Evolutionary conservation across 2,888 invertebrate species (phyloP), one percentile per base, ranked within the genome.

Genomic region (Hydriomena furcata): DNA sequence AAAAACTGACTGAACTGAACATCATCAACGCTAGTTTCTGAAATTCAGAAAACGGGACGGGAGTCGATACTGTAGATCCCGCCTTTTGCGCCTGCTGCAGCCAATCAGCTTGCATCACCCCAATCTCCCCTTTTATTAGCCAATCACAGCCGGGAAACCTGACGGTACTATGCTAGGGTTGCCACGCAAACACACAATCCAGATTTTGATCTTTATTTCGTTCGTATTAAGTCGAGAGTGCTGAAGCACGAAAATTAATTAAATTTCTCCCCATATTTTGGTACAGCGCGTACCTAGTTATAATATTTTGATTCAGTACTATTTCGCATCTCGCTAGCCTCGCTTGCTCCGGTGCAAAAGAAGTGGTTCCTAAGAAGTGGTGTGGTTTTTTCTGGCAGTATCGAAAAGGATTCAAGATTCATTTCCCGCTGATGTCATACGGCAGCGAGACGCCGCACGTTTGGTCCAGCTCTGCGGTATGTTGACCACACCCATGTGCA

Each of bases 371-470:
- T 42, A 43, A 20, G 44, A 61, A 49, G 60, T 64, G 61, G 68
- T 66, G 61, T 55, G 38, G 58, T 76, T 74, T 67, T 20, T 51
- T 63, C 55, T 59, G 35, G 67, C 67, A 61, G 74, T 71, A 69
- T 70, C 71, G 65, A 48, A 75, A 77, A 82, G 71, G 80, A 77
- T 69, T 85, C 90, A 90, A 90, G 76, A 90, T 90, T 90, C 89
- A 89, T 90, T 90, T 90, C 89, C 89, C 89, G 83, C 89, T 89
- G 81, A 91, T 91, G 91, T 90, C 91, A 61, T 88, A 89, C 84
- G 86, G 88, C 62, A 88, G 84, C 73, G 91, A 91, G 78, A 81
- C 90, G 83, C 85, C 91, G 79, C 91, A 91, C 82, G 88, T 90
- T 56, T 91, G 91, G 91, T 85, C 84, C 71, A 86, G 87, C 76